A percentile compares a stretch with the other conserved stretches of the same genome.
Evolutionary conservation across 2,888 invertebrate species (phyloP).

Genomic region (Allacma fusca): DNA sequence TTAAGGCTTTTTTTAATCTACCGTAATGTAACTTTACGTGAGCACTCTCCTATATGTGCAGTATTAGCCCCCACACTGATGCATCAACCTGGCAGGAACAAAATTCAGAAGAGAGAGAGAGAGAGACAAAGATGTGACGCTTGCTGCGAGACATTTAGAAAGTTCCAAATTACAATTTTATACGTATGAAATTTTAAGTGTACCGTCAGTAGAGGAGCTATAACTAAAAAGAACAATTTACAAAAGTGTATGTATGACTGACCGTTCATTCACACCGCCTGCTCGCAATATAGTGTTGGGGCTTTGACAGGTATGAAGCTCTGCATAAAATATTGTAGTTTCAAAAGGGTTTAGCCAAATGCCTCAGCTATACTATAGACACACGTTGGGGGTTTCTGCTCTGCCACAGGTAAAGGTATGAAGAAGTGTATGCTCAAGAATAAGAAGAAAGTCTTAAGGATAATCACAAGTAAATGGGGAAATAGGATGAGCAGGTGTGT

Average conservation of each 20-base stretch:
- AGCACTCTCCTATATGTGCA: too few species aligned
- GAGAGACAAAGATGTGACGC: too few species aligned
- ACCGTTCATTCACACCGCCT: conserved; percentile 31
- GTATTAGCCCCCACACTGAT: too few species aligned
- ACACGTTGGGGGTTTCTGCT: not conserved
- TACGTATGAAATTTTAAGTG: too few species aligned
- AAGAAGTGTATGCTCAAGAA: not conserved
- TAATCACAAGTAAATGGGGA: conserved; percentile 5
- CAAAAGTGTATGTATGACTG: conserved; percentile 19
- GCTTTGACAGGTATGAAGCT: not conserved
- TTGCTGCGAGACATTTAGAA: conserved; percentile 14
- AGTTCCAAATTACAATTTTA: not conserved
- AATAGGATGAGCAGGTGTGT: conserved; percentile 36
- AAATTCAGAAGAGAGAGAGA: too few species aligned
- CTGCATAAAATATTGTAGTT: not conserved
- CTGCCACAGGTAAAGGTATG: not conserved
- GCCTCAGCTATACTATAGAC: too few species aligned
- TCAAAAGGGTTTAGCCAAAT: too few species aligned
- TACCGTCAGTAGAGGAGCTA: too few species aligned
- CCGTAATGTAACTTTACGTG: too few species aligned
- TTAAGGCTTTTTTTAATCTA: not conserved
- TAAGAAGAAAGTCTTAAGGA: conserved; percentile 2
- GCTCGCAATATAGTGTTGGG: not conserved
- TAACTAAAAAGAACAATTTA: too few species aligned
- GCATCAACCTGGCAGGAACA: too few species aligned